phyloP scores from a whole-genome alignment of 2,888 invertebrate species.

The Dryomyza anilis region DNA sequence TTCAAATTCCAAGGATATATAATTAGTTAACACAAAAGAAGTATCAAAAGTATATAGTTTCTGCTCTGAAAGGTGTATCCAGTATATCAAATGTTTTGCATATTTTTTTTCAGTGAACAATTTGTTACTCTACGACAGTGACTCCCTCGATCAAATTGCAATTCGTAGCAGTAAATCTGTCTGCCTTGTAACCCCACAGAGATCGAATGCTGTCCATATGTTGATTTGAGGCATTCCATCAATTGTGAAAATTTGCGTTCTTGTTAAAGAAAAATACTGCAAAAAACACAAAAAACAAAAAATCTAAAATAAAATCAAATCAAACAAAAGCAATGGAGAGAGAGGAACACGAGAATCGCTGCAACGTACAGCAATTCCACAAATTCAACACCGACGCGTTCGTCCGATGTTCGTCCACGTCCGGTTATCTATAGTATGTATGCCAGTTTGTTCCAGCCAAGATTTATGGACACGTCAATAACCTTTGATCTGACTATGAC shows the following conservation, averaged over 20 bases:
- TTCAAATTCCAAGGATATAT: not conserved
- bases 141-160: not conserved
- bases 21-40: not conserved
- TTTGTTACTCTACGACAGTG: constrained; percentile 11
- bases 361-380: constrained; percentile 10
- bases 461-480: constrained; percentile 36
- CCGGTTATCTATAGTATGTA: not conserved
- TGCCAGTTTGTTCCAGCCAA: not conserved
- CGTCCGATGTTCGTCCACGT: not conserved
- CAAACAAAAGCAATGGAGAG: not conserved
- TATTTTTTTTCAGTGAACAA: constrained; percentile 14
- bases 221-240: constrained; percentile 38
- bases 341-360: not conserved
- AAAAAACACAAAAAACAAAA: constrained; percentile 1
- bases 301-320: not conserved
- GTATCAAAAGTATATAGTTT: not conserved
- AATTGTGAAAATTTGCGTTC: constrained; percentile 35
- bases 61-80: not conserved
- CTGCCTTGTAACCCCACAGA: constrained; percentile 23
- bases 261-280: constrained; percentile 13
- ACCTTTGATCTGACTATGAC: constrained; percentile 34
- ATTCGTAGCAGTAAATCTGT: constrained; percentile 12
- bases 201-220: constrained; percentile 38
- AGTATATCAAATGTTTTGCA: not conserved
- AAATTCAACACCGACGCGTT: constrained; percentile 25